These are phyloP conservation scores for Chlamydotis undulata DNA, from an alignment of 2,113 vertebrate genomes.

Conservation along the genomic window DNA sequence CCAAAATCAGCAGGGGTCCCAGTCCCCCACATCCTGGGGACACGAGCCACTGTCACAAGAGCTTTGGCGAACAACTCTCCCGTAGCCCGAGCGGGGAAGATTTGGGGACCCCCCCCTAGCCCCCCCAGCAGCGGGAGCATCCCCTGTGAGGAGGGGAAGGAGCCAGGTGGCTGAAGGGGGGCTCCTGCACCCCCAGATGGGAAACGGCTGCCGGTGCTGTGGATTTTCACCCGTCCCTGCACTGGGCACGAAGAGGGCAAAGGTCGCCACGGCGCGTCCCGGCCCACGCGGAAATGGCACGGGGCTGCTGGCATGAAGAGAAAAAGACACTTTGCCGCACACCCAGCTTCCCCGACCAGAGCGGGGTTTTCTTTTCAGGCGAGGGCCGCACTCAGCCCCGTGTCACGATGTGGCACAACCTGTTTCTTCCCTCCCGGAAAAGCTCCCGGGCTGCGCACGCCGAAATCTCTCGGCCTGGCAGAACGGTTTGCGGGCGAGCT, in stretches of 20 bases:
- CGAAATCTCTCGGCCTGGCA: rapidly evolving
- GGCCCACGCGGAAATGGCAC: neutral
- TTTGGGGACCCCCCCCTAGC: rapidly evolving
- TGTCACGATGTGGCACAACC: neutral
- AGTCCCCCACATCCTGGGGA: rapidly evolving
- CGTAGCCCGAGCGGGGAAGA: rapidly evolving
- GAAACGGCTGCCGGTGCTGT: neutral
- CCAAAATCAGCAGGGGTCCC: rapidly evolving
- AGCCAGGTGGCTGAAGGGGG: rapidly evolving
- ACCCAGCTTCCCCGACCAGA: neutral
- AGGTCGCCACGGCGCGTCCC: neutral
- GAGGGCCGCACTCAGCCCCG: neutral
- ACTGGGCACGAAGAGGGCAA: neutral
- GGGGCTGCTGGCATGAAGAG: rapidly evolving
- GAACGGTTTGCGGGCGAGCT: rapidly evolving
- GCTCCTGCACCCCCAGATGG: rapidly evolving
- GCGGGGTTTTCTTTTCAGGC: neutral
- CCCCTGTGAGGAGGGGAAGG: rapidly evolving
- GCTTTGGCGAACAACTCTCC: neutral
- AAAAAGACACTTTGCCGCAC: neutral
- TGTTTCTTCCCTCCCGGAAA: neutral
- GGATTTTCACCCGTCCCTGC: neutral
- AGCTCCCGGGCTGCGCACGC: rapidly evolving
- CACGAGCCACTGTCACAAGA: neutral
- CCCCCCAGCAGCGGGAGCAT: neutral